Evolutionary conservation across 2,888 invertebrate species (phyloP).

Genomic region (Eristalis pertinax): DNA sequence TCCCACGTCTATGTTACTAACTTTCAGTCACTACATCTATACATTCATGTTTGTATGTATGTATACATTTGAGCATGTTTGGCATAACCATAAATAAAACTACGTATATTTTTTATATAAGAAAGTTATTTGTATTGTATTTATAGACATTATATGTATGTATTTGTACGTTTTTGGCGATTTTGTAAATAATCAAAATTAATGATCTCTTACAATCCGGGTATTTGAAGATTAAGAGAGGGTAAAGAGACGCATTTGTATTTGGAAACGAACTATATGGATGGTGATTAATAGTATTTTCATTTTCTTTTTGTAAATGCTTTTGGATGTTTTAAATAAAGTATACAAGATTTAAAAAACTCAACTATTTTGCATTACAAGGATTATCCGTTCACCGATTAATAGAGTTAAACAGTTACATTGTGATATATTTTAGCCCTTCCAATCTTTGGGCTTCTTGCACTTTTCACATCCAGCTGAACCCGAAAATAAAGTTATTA

Average conservation of each 20-base stretch:
- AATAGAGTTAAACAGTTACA: no score
- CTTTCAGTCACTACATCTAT: slow-evolving; percentile 26
- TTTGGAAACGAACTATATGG: background rate
- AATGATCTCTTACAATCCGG: slow-evolving; percentile 28
- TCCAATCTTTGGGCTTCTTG: no score
- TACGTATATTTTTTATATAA: slow-evolving; percentile 54
- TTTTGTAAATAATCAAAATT: slow-evolving; percentile 41
- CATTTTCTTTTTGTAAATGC: slow-evolving; percentile 17
- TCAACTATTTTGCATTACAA: background rate
- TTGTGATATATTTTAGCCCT: no score
- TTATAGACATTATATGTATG: slow-evolving; percentile 12
- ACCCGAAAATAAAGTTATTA: no score
- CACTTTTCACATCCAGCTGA: no score
- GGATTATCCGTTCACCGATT: background rate
- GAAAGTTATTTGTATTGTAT: slow-evolving; percentile 37
- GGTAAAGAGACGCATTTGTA: background rate
- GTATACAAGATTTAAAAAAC: slow-evolving; percentile 4
- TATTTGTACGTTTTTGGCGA: slow-evolving; percentile 36
- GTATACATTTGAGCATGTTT: slow-evolving; percentile 16
- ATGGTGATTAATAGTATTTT: background rate
- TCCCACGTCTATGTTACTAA: slow-evolving; percentile 51
- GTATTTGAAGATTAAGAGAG: background rate
- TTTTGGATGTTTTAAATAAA: slow-evolving; percentile 44
- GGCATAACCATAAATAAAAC: slow-evolving; percentile 8
- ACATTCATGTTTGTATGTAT: background rate